Evolutionary conservation across 2,888 invertebrate species (phyloP), one percentile per base, ranked within the genome.

Genomic region (Ctenicera cuprea): DNA sequence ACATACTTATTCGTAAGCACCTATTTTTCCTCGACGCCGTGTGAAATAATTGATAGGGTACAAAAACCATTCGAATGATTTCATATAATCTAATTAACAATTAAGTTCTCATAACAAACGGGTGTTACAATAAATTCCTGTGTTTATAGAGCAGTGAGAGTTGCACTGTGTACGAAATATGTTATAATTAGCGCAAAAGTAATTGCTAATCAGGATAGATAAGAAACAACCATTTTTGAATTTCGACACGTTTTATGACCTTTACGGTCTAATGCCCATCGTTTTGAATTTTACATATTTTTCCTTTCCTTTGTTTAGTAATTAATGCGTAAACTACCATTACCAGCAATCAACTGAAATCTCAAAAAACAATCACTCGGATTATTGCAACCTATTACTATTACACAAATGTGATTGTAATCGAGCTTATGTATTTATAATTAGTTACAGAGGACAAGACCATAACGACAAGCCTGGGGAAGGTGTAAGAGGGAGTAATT

Each of bases 181-280:
- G 18, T 3, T 57, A 14, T 43, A 16, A 57, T 22, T 16, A 57
- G 37, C 16, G 11, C 37, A 33, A 37, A 33, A 8, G n/a, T 57
- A 37, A 20, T 3, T 22, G 20, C 20, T 7, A 33, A 9, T 33
- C 33, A 33, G 33, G 50, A 50, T 50, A 22, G 7, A 8, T 48
- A 41, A 41, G 2, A 41, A 4, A n/a, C 43, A 8, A n/a, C 3
- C 3, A 50, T 16, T 16, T 37, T 37, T 57, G 0, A 59, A 22
- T 59, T 59, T 38, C 59, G 38, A 59, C 59, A 59, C 59, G 3
- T 59, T 20, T 11, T 14, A 20, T 18, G 59, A 59, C 59, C 59
- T 59, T 41, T 20, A 38, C 11, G 59, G 38, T 59, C 16, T 5
- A 18, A 38, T 41, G 20, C 33, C 16, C 20, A 59, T 54, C 20